phyloP scores from a whole-genome alignment of 1,140 invertebrate genomes.

The Eumeta japonica region DNA sequence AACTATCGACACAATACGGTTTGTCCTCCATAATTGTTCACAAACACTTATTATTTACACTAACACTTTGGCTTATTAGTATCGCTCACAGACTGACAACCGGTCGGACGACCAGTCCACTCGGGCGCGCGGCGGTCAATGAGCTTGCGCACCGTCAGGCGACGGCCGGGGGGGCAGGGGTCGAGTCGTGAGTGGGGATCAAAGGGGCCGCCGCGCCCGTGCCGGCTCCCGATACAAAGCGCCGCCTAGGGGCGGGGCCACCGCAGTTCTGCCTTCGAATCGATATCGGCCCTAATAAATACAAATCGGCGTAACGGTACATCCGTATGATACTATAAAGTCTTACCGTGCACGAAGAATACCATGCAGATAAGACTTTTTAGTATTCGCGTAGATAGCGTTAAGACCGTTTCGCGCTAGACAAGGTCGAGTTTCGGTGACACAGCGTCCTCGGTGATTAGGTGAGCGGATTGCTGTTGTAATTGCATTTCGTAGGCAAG shows the following conservation, averaged over 20 bases:
- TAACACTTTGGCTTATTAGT: conserved; percentile 30
- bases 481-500: conserved; percentile 51
- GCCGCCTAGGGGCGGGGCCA: conserved; percentile 50
- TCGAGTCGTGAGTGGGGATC: conserved; percentile 29
- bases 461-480: conserved; percentile 39
- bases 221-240: conserved; percentile 58
- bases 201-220: conserved; percentile 47
- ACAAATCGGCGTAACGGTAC: conserved; percentile 28
- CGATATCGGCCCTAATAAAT: conserved; percentile 34
- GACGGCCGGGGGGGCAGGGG: conserved; percentile 23
- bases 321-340: conserved; percentile 15
- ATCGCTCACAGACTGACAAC: conserved; percentile 33
- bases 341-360: conserved; percentile 13
- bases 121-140: conserved; percentile 44
- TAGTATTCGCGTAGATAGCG: conserved; percentile 11
- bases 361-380: conserved; percentile 22
- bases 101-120: conserved; percentile 50
- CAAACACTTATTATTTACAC: conserved; percentile 8
- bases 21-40: conserved; percentile 38
- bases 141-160: conserved; percentile 46
- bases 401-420: conserved; percentile 24
- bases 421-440: conserved; percentile 49
- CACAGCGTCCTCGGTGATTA: conserved; percentile 40
- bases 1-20: conserved; percentile 50
- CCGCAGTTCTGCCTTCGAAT: conserved; percentile 45